Conservation (phyloP, 2,113 vertebrate species). For the Cettia cetti region DNA sequence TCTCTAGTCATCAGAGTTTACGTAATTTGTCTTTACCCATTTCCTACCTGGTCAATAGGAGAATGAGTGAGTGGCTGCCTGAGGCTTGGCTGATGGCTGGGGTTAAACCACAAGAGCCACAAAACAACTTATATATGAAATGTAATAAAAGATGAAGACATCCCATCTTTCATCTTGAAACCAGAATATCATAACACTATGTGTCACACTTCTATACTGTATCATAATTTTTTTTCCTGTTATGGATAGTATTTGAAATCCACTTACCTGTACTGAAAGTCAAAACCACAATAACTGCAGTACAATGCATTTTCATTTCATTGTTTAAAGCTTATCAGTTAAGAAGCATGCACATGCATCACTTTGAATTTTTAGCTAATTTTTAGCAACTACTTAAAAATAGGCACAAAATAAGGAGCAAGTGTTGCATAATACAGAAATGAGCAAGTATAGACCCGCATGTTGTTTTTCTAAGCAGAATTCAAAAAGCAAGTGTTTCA, state of each 20-base stretch:
- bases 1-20: not conserved
- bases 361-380: not conserved
- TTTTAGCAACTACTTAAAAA: constrained; percentile 23
- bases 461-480: not conserved
- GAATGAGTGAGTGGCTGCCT: accelerated
- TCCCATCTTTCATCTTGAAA: not conserved
- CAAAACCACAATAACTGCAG: constrained; percentile 38
- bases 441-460: not conserved
- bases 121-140: not conserved
- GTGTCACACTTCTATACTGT: not conserved
- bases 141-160: not conserved
- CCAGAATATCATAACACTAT: not conserved
- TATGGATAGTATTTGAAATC: constrained; percentile 1
- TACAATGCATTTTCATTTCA: constrained; percentile 37
- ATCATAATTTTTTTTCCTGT: not conserved
- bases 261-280: constrained; percentile 68
- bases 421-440: constrained; percentile 8
- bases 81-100: not conserved
- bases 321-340: constrained; percentile 19
- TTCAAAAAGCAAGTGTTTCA: not conserved
- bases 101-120: not conserved
- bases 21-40: not conserved
- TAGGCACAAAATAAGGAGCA: not conserved
- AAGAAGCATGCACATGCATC: constrained; percentile 73
- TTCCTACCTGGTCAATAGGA: not conserved